A percentile compares a stretch with the other conserved stretches of the same genome.
Evolutionary conservation across 1,140 invertebrate species (phyloP).

Genomic region (Drosophila prosaltans): DNA sequence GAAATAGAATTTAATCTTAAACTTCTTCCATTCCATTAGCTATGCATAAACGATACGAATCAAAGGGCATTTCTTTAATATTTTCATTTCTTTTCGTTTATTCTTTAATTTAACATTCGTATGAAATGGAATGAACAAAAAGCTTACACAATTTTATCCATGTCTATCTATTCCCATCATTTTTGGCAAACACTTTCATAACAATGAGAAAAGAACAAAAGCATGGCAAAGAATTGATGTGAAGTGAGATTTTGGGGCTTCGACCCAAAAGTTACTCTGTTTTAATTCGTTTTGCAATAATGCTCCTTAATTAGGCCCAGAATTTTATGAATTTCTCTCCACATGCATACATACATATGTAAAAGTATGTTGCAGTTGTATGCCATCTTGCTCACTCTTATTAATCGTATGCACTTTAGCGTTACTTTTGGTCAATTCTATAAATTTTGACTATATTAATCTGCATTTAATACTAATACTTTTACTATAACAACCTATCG

Average conservation of each 20-base stretch:
- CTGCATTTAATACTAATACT: no score
- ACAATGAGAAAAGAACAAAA: conserved; percentile 2
- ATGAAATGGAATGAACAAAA: background rate
- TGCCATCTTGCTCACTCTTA: no score
- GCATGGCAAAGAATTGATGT: background rate
- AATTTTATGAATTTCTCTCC: no score
- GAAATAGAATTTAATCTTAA: conserved; percentile 66
- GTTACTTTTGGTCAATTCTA: no score
- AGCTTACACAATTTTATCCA: background rate
- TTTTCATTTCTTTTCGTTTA: background rate
- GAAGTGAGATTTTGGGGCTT: no score
- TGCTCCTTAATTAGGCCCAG: no score
- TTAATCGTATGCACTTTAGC: no score
- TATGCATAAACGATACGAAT: background rate
- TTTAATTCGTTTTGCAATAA: background rate
- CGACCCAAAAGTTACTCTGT: background rate
- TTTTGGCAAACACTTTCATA: background rate
- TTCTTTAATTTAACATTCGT: background rate
- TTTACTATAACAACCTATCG: no score
- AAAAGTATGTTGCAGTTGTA: no score
- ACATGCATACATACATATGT: no score
- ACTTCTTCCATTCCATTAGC: background rate
- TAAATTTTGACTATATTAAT: no score
- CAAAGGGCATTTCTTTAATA: background rate
- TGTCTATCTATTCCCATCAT: background rate